Base-by-base conservation (phyloP, 2,797 vertebrate genomes). In the Crocodylus rhombifer region DNA sequence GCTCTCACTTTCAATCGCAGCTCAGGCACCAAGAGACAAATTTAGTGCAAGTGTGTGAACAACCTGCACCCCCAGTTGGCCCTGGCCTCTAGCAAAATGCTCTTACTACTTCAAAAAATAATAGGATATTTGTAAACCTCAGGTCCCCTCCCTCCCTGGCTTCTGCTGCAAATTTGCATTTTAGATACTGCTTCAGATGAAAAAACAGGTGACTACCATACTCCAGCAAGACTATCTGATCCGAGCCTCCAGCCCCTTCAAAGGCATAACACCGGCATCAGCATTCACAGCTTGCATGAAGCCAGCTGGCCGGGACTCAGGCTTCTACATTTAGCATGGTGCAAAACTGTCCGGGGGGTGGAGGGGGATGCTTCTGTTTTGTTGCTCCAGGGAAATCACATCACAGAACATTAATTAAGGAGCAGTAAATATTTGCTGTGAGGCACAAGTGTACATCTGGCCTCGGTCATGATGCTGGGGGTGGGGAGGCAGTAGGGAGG, bases 321-420 rank as follows among this genome's bases (percentile, higher is more conserved):
- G 42, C 80, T 1, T 71, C 94, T n/a, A 56, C 93, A 90, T 95
- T 91, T 55, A 80, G 74, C 71, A 15, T 63, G 55, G 73, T 79
- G 91, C 87, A 92, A 92, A 87, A 85, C 89, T 73, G 42, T 15
- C 17, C 42, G 65, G 77, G 36, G 61, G 11, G 16, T 84, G 75
- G 23, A 16, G 11, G 36, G 73, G 36, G 88, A 90, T n/a, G 93
- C 56, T 83, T 92, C 88, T 93, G 87, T 93, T 92, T 69, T 93
- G 93, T 95, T 91, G 86, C 93, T 94, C 83, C 91, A 88, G 71
- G 92, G 95, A 94, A 97, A 96, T 2, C 79, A 86, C 88, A 93
- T 67, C 94, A 82, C 5, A 57, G 94, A 97, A 94, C 87, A 90
- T 93, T 93, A 95, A 95, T 93, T 96, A 96, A 95, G 57, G 92